Conservation (phyloP, 2,888 invertebrate species). For the Chrysolina haemoptera region DNA sequence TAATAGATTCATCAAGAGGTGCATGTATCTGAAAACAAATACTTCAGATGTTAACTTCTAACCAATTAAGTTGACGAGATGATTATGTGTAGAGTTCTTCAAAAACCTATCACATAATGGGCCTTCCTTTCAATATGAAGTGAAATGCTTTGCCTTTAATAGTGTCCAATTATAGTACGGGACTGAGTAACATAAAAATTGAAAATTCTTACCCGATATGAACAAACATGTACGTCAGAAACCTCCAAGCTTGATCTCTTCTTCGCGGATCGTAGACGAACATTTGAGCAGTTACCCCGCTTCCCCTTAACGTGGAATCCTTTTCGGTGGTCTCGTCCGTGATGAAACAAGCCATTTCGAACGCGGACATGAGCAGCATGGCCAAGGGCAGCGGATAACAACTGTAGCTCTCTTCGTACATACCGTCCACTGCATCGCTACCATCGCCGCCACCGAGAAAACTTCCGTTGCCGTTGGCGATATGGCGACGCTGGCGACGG, state of each 20-base stretch:
- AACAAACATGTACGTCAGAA: slow-evolving; percentile 95
- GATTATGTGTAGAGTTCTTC: too few species aligned
- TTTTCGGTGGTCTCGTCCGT: slow-evolving; percentile 51
- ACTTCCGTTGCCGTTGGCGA: too few species aligned
- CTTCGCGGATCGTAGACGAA: slow-evolving; percentile 92
- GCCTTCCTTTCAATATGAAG: too few species aligned
- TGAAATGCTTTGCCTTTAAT: too few species aligned
- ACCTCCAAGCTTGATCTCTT: slow-evolving; percentile 93
- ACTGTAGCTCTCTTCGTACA: slow-evolving; percentile 90
- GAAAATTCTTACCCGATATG: slow-evolving; percentile 84
- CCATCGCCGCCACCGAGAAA: background rate
- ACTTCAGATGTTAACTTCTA: too few species aligned
- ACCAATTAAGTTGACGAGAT: too few species aligned
- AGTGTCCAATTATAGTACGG: background rate
- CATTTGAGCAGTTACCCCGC: slow-evolving; percentile 68
- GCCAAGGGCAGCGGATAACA: slow-evolving; percentile 91
- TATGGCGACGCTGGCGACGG: too few species aligned
- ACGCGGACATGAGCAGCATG: slow-evolving; percentile 89
- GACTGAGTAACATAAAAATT: background rate
- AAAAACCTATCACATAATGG: too few species aligned
- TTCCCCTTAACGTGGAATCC: background rate
- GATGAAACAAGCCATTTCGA: slow-evolving; percentile 84
- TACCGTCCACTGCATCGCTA: slow-evolving; percentile 31
- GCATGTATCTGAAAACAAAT: slow-evolving; percentile 78
- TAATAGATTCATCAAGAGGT: slow-evolving; percentile 90